These are phyloP conservation scores for Tragelaphus oryx DNA, from an alignment of 2,797 vertebrate genomes.

Conservation along the genomic window DNA sequence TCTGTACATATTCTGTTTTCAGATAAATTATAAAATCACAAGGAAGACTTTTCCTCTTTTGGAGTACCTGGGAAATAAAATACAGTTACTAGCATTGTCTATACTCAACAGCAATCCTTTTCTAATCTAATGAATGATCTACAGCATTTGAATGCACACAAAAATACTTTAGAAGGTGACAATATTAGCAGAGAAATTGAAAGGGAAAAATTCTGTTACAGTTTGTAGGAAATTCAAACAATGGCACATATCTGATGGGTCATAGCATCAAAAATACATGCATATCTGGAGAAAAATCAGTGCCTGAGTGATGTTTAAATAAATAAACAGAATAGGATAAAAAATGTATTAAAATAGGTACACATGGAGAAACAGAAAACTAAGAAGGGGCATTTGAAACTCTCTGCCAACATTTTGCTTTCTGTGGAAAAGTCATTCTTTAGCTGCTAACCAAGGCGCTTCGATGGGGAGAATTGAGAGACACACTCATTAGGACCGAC, in stretches of 20 bases:
- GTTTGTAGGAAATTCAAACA: background rate
- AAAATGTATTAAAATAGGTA: background rate
- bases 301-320: background rate
- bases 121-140: background rate
- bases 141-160: background rate
- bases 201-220: background rate
- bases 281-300: background rate
- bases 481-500: background rate
- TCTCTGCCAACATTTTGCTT: background rate
- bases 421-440: background rate
- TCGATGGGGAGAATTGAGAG: background rate
- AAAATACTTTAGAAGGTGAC: background rate
- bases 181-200: background rate
- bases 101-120: background rate
- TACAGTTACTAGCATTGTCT: background rate
- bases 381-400: background rate
- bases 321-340: background rate
- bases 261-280: background rate
- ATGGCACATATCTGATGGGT: background rate
- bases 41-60: background rate
- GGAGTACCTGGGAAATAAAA: background rate
- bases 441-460: background rate
- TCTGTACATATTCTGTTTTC: background rate
- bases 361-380: background rate
- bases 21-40: slow-evolving; percentile 18